Evolutionary conservation across 2,113 vertebrate genomes (phyloP).

Genomic region (Maylandia zebra): DNA sequence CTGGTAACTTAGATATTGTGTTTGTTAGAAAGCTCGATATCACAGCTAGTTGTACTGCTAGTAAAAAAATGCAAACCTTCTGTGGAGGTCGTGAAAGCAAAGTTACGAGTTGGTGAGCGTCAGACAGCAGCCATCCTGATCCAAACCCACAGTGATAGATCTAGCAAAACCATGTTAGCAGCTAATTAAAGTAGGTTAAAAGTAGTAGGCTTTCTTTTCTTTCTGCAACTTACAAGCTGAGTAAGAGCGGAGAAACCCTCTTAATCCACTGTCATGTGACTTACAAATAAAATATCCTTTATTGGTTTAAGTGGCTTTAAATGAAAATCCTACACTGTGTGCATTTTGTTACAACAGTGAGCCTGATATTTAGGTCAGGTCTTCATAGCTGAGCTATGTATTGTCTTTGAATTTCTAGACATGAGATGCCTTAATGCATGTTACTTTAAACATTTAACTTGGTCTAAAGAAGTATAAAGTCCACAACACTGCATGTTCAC

Average conservation of each 20-base stretch:
- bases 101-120: background rate
- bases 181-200: background rate
- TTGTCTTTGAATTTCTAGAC: background rate
- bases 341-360: background rate
- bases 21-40: background rate
- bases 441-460: background rate
- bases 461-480: background rate
- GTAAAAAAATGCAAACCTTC: background rate
- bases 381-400: background rate
- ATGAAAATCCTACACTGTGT: background rate
- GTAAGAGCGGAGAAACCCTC: background rate
- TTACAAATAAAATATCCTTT: background rate
- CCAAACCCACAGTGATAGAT: background rate
- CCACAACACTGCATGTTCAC: background rate
- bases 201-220: background rate
- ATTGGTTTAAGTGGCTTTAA: background rate
- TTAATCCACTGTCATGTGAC: background rate
- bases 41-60: background rate
- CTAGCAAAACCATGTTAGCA: background rate
- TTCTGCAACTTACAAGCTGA: background rate
- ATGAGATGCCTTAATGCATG: conserved; percentile 35
- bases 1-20: background rate
- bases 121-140: background rate
- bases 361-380: background rate
- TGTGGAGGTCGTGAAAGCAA: background rate